Evolutionary conservation across 2,888 invertebrate species (phyloP).

Genomic region (Scaptomyza tumidula): DNA sequence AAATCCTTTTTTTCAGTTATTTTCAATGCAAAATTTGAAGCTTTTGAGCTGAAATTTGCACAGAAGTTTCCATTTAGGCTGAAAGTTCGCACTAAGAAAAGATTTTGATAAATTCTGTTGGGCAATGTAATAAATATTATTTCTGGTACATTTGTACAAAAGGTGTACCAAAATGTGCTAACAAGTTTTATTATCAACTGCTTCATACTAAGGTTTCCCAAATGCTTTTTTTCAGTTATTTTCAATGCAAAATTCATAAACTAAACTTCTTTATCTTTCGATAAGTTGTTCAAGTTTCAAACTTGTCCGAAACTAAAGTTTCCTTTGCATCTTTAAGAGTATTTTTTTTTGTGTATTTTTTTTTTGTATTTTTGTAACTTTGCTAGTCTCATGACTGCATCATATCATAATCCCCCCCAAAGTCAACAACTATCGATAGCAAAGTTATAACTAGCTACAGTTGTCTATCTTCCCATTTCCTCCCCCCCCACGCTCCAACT

Average conservation of each 20-base stretch:
- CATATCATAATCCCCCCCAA: constrained; percentile 36
- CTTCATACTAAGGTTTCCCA: not conserved
- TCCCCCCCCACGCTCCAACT: not conserved
- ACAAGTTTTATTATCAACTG: no score
- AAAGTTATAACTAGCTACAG: constrained; percentile 28
- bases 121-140: no score
- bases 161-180: no score
- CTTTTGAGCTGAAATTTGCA: no score
- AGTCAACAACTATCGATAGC: constrained; percentile 58
- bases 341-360: not conserved
- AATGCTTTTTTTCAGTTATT: not conserved
- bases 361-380: not conserved
- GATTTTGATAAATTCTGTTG: no score
- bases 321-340: constrained; percentile 1
- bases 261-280: not conserved
- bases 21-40: constrained; percentile 1
- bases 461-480: constrained; percentile 2
- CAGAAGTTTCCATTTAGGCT: no score
- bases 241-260: constrained; percentile 4
- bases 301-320: constrained; percentile 1
- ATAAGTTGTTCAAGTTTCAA: not conserved
- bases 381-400: constrained; percentile 9
- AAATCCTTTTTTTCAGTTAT: not conserved
- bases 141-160: no score
- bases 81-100: no score